Base-by-base conservation (phyloP, 2,888 invertebrate genomes). In the Aplocera efformata region DNA sequence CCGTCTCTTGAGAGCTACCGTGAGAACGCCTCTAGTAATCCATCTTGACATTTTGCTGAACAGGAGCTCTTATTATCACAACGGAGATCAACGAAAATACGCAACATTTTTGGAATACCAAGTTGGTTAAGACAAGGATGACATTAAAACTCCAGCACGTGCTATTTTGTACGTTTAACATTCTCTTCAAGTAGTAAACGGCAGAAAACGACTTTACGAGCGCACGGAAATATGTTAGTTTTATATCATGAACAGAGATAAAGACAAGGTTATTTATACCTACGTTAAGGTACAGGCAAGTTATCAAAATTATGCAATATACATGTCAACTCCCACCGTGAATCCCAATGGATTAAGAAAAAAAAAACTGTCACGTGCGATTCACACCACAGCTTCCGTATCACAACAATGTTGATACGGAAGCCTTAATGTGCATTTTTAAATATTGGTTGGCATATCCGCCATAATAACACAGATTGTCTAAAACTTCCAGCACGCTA, bases 1-100 rank as follows among this genome's bases (percentile, higher is more conserved):
- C 70, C 72, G 64, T 73, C 74, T 70, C 61, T 72, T 51, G 59
- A 71, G 68, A 73, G 84, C 85, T 80, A 80, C 85, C 82, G 85
- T 85, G 83, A 81, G 85, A 84, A 79, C 65, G 58, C 56, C 63
- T 60, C 62, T 70, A 46, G 59, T 67, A 64, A 71, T 65, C 60
- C 62, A 56, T 62, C 66, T 63, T 70, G 67, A 76, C 72, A 72
- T 77, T 55, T 76, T 69, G 67, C 71, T 62, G 71, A 76, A 75
- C 70, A 76, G 70, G 67, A 73, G 72, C 70, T 62, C 56, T 52
- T 59, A 52, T 62, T 63, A 71, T 69, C 67, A 48, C 45, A 53
- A 51, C 50, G 48, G 50, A 53, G 37, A 73, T 76, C 68, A 59
- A 58, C 60, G 67, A 64, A 65, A 63, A 52, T n/a, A 39, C 33